Evolutionary conservation across 1,140 invertebrate genomes (phyloP).

Genomic region (Neomicropteryx cornuta): DNA sequence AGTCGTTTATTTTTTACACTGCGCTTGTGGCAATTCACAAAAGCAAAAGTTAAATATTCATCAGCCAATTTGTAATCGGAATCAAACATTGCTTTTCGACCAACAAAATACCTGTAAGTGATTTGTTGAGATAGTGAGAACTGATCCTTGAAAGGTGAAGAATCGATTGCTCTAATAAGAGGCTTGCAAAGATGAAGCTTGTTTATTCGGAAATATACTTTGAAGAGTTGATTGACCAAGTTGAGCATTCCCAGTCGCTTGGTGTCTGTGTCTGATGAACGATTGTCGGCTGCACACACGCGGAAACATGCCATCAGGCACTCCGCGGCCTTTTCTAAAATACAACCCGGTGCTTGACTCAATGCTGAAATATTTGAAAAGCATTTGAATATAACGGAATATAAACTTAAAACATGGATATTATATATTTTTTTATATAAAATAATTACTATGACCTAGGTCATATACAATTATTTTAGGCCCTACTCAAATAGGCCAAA

Average conservation of each 20-base stretch:
- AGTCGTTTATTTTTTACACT: conserved; percentile 83
- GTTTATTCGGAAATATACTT: conserved; percentile 96
- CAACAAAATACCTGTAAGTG: conserved; percentile 95
- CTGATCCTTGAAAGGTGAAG: conserved; percentile 75
- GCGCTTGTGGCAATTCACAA: conserved; percentile 76
- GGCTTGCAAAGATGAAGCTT: conserved; percentile 95
- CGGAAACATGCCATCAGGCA: conserved; percentile 89
- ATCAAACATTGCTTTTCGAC: conserved; percentile 96
- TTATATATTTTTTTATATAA: too few species aligned
- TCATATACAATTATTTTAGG: too few species aligned
- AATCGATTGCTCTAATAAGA: conserved; percentile 91
- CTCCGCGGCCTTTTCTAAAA: conserved; percentile 89
- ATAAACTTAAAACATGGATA: too few species aligned
- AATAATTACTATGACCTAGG: too few species aligned
- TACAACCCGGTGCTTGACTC: conserved; percentile 57
- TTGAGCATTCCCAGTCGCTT: conserved; percentile 94
- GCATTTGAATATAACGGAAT: too few species aligned
- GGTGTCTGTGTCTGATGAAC: conserved; percentile 74
- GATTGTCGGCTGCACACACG: conserved; percentile 90
- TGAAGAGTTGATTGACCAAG: conserved; percentile 93
- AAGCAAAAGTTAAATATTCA: conserved; percentile 85
- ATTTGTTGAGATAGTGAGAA: conserved; percentile 82
- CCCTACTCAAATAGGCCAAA: too few species aligned
- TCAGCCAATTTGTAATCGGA: conserved; percentile 90
- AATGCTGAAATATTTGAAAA: too few species aligned